Evolutionary conservation across 2,797 vertebrate species (phyloP).

Genomic region (Australoheros facetus): DNA sequence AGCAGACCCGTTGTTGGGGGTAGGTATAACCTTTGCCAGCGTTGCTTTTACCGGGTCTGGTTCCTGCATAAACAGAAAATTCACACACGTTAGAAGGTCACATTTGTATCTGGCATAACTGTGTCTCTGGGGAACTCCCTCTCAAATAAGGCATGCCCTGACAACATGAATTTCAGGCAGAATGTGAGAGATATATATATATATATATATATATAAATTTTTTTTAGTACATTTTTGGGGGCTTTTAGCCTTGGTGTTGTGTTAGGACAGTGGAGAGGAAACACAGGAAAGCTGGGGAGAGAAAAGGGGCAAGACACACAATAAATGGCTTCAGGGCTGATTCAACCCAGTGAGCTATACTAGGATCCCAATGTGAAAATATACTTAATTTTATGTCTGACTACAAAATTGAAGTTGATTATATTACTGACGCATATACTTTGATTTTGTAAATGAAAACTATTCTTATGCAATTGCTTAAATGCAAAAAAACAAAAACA

Average conservation of each 20-base stretch:
- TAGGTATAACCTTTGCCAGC: constrained; percentile 92
- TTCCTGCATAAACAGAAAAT: constrained; percentile 80
- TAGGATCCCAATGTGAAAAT: background rate
- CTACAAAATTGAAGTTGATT: background rate
- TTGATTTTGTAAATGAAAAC: background rate
- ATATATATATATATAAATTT: background rate
- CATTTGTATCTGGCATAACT: constrained; percentile 9
- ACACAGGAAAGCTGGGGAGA: background rate
- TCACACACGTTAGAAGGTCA: constrained; percentile 31
- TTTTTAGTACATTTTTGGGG: background rate
- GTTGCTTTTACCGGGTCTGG: constrained; percentile 86
- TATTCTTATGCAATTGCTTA: background rate
- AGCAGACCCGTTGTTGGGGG: constrained; percentile 93
- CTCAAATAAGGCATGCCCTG: background rate
- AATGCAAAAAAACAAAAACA: too few relatives aligned
- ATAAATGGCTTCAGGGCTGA: background rate
- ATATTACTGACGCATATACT: background rate
- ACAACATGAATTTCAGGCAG: background rate
- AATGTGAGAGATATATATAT: background rate
- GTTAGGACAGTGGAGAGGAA: background rate
- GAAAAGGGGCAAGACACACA: background rate
- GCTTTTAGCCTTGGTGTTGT: background rate
- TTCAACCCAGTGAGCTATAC: background rate
- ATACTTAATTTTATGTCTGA: background rate
- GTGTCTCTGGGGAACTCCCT: background rate